Evolutionary conservation across 2,888 invertebrate species (phyloP).

Genomic region (Acanthopleura granulata): DNA sequence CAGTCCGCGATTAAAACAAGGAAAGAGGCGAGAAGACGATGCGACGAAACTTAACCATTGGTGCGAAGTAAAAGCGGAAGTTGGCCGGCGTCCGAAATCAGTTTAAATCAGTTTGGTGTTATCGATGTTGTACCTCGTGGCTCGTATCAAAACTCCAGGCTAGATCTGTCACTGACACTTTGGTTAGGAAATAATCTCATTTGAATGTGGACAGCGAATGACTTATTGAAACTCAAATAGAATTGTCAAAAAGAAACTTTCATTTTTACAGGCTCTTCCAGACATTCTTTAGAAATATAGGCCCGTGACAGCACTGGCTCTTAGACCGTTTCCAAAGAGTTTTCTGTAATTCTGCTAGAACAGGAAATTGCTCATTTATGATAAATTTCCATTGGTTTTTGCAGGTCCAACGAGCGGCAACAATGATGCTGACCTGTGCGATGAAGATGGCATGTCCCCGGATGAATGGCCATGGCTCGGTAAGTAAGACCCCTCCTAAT

Average conservation of each 20-base stretch:
- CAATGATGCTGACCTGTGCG: slow-evolving; percentile 54
- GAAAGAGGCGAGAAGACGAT: background rate
- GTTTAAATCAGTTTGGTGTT: background rate
- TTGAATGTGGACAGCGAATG: too few species aligned
- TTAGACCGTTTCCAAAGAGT: too few species aligned
- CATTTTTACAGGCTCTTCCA: too few species aligned
- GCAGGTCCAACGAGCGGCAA: slow-evolving; percentile 36
- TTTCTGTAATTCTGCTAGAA: too few species aligned
- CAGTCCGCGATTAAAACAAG: background rate
- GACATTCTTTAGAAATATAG: too few species aligned
- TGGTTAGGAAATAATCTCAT: too few species aligned
- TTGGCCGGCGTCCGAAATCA: background rate
- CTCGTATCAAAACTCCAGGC: background rate
- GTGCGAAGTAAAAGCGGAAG: slow-evolving; percentile 4
- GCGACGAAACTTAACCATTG: background rate
- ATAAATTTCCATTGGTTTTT: too few species aligned
- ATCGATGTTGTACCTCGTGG: background rate
- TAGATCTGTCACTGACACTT: too few species aligned
- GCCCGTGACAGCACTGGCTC: too few species aligned
- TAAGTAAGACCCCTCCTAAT: slow-evolving; percentile 30
- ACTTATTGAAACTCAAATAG: too few species aligned
- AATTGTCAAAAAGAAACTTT: too few species aligned
- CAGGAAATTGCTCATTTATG: too few species aligned
- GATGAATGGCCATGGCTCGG: slow-evolving; percentile 65
- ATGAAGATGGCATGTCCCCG: slow-evolving; percentile 43